Evolutionary conservation across 2,113 vertebrate species (phyloP), one percentile per base, ranked within the genome.

Genomic region (Saimiri boliviensis): DNA sequence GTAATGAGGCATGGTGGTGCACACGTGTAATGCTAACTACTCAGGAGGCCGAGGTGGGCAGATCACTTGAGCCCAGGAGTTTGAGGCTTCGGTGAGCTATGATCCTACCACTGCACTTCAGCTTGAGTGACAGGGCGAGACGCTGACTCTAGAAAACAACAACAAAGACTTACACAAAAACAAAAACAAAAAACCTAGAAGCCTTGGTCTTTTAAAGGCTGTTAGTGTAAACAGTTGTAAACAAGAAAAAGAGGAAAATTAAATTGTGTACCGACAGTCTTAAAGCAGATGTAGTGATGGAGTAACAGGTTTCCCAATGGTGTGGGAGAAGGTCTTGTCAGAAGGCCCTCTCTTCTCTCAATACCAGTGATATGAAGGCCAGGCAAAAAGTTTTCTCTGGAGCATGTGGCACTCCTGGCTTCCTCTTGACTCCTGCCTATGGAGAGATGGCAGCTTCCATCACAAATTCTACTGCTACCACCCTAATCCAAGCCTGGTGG

Each of bases 361-460:
- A 42, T 74, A 77, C n/a, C 3, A 13, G n/a, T 37, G 42, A 77
- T 2, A 70, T 0, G 9, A 70, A n/a, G 74, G 58, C 58, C 9
- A 0, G 23, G 49, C 40, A n/a, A 30, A 5, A 32, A 20, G 42
- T 47, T 27, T 86, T 68, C 85, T 27, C 10, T 52, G 45, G 11
- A 21, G n/a, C 54, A 8, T 0, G 0, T 42, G 14, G 35, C 1
- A 0, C 73, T 42, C 73, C 5, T 17, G 30, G 49, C 32, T 81
- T 56, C 87, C 63, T 66, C 45, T 2, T n/a, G 19, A 74, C 25
- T 12, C 49, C 12, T 54, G 32, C 35, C 73, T 12, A 6, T 0
- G 30, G 37, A 63, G 60, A 86, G 1, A 79, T 0, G 11, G 27
- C 81, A 79, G 47, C 35, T 73, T 21, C 17, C 30, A 66, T n/a